Percentiles rank a stretch among this genome's conserved stretches.
Conservation (phyloP, 2,888 invertebrate species). For the Embidobia sp. region DNA sequence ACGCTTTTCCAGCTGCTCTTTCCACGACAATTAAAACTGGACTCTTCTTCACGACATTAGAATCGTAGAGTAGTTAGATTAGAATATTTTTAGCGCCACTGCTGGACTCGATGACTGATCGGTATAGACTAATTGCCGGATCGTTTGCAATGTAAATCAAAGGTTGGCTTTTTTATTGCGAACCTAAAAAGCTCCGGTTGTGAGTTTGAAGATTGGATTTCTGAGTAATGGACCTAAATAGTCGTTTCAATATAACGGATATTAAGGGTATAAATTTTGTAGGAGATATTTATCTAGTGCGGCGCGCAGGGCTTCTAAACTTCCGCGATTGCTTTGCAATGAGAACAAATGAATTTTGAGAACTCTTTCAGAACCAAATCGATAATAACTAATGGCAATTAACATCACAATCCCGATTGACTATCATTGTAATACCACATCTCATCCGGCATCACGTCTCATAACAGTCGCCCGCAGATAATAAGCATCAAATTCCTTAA, state of each 20-base stretch:
- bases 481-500: no score
- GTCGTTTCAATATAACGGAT: conserved; percentile 43
- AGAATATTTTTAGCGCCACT: neutral
- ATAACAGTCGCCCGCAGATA: no score
- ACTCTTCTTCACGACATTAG: no score
- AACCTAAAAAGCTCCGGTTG: conserved; percentile 7
- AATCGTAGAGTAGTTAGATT: no score
- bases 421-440: no score
- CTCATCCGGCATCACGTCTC: no score
- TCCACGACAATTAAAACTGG: no score
- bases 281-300: conserved; percentile 10
- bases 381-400: neutral
- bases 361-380: conserved; percentile 8
- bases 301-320: conserved; percentile 3
- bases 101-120: neutral
- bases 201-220: conserved; percentile 30
- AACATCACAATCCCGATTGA: no score
- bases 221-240: conserved; percentile 42
- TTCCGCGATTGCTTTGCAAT: conserved; percentile 21
- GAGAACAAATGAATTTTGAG: conserved; percentile 33
- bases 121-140: conserved; percentile 6
- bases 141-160: conserved; percentile 17
- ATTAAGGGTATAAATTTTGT: conserved; percentile 44
- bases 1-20: neutral
- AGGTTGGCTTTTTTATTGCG: conserved; percentile 2